Conservation (phyloP, 2,113 vertebrate genomes). For the Crocuta crocuta region DNA sequence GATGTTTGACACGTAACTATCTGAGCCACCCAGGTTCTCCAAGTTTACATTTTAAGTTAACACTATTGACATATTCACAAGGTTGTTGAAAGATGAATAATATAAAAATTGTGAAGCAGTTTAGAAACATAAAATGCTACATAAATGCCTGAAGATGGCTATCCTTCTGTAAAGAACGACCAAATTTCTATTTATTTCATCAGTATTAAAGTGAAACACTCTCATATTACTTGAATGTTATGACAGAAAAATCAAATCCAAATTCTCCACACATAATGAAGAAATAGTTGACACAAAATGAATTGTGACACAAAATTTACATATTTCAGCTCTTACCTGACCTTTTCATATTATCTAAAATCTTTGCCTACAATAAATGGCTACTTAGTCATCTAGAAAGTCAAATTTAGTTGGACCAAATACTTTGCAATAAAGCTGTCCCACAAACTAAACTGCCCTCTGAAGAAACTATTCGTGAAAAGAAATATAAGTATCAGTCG, state of each 20-base stretch:
- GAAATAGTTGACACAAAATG: conserved; percentile 65
- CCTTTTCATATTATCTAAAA: conserved; percentile 66
- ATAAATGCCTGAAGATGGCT: conserved; percentile 6
- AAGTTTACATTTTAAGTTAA: conserved; percentile 32
- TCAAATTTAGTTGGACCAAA: conserved; percentile 69
- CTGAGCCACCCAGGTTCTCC: too few relatives aligned
- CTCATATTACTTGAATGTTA: background rate
- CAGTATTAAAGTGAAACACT: conserved; percentile 42
- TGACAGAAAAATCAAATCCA: conserved; percentile 37
- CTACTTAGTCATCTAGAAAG: conserved; percentile 72
- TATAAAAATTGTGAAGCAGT: conserved; percentile 21
- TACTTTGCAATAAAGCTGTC: conserved; percentile 71
- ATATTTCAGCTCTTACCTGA: conserved; percentile 64
- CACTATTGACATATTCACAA: conserved; percentile 24
- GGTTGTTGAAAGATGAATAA: conserved; percentile 7
- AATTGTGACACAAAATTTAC: conserved; percentile 67
- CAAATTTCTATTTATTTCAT: conserved; percentile 48
- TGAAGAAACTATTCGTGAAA: conserved; percentile 63
- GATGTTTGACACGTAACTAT: too few relatives aligned
- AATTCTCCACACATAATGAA: conserved; percentile 51
- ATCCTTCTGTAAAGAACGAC: background rate
- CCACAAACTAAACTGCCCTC: conserved; percentile 51
- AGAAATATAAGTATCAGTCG: conserved; percentile 26
- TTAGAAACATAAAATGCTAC: conserved; percentile 28
- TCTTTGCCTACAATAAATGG: conserved; percentile 59